Evolutionary conservation across 2,888 invertebrate genomes (phyloP), one percentile per base, ranked within the genome.

Genomic region (Ophioninae sp.): DNA sequence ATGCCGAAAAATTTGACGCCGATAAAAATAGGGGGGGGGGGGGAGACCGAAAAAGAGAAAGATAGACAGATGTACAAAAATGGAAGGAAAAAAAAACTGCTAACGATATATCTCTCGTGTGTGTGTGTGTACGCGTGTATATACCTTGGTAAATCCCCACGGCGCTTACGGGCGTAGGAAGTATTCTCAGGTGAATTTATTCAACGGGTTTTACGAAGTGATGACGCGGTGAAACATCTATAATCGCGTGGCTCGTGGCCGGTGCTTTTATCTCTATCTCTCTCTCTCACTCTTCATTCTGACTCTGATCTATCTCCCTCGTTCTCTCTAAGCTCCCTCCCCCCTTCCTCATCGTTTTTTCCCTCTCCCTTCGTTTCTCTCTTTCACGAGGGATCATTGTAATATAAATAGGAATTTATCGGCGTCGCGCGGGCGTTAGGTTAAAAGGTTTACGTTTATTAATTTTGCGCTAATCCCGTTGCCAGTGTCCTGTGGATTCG

Each of bases 381-480:
- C 72, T 70, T 44, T 23, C 20, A 41, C 67, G 44, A 68, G 70
- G 81, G 87, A 87, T 89, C 90, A 90, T 91, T 91, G 89, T 89
- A 91, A 91, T 91, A 91, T 91, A 92, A 90, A 91, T 90, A 89
- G 87, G 87, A 91, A 91, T 92, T 92, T 92, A 92, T 91, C 88
- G 88, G 85, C 87, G 79, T 86, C 89, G 87, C 84, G 86, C 84
- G 82, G 88, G 90, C 92, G 89, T 92, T 91, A 90, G 89, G 89
- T 91, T 89, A 89, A 90, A 89, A 91, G 91, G 89, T 92, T 92
- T 92, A 92, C 90, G 91, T 90, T 91, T 91, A 91, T 92, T 91
- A 91, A 91, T 91, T 91, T 89, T 84, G 80, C 85, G 88, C 89
- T 91, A 91, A 91, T 91, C 88, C 88, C 70, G 85, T 85, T 85